phyloP scores from a whole-genome alignment of 2,113 vertebrate species.

The Hippotragus niger region DNA sequence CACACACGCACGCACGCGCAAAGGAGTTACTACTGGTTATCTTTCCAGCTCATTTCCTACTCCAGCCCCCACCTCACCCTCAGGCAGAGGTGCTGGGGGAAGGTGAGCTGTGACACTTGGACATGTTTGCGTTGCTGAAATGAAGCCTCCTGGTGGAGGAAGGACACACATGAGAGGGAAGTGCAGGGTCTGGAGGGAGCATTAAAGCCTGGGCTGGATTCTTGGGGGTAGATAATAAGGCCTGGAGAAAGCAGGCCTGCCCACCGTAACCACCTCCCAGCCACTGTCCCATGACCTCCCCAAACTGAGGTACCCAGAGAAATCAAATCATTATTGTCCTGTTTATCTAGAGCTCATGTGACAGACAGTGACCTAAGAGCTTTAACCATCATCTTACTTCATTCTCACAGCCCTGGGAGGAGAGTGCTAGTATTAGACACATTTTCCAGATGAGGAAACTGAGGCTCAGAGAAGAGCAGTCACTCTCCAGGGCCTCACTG shows the following conservation, averaged over 20 bases:
- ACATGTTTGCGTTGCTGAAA: neutral
- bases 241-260: neutral
- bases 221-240: neutral
- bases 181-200: neutral
- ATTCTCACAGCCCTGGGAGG: neutral
- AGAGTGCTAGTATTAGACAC: neutral
- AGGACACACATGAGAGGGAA: rapidly evolving
- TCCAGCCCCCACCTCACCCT: neutral
- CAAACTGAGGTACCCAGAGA: neutral
- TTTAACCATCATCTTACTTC: neutral
- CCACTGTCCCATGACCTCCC: neutral
- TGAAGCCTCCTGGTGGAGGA: neutral
- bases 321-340: neutral
- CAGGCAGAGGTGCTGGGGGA: neutral
- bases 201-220: neutral
- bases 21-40: neutral
- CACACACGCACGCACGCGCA: rapidly evolving
- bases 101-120: neutral
- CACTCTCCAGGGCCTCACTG: neutral
- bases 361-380: too few species aligned
- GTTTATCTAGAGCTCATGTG: neutral
- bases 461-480: neutral
- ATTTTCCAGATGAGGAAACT: neutral
- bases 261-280: neutral
- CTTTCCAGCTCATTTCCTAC: neutral